A percentile compares a stretch with the other conserved stretches of the same genome.
These are phyloP conservation scores for Hermetia illucens DNA, from an alignment of 1,140 invertebrate genomes.

Conservation along the genomic window DNA sequence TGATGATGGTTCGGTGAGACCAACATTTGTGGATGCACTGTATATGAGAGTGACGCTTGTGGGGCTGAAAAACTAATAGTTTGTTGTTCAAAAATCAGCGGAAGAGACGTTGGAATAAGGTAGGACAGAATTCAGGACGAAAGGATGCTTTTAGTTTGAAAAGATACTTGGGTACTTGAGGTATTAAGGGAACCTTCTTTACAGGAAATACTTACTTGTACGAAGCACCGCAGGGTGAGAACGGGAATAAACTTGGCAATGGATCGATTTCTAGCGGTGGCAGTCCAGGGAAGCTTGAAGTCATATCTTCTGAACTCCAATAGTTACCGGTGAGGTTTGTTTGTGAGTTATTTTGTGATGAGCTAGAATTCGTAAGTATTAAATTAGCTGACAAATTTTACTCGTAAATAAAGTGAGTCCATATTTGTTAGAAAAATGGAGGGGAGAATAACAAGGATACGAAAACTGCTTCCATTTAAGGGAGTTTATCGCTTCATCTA, in stretches of 20 bases:
- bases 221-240: conserved; percentile 50
- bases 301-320: conserved; percentile 64
- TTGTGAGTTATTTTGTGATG: conserved; percentile 2
- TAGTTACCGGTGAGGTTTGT: conserved; percentile 27
- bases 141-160: conserved; percentile 6
- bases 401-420: too few relatives aligned
- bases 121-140: too few relatives aligned
- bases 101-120: too few relatives aligned
- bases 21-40: conserved; percentile 34
- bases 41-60: conserved; percentile 35
- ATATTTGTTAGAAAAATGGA: too few relatives aligned
- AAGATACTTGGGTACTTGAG: neutral
- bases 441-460: too few relatives aligned
- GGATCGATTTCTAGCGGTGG: conserved; percentile 63
- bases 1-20: conserved; percentile 24
- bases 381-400: too few relatives aligned
- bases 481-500: too few relatives aligned
- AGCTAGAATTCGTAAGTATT: too few relatives aligned
- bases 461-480: too few relatives aligned
- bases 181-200: neutral
- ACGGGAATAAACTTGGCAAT: conserved; percentile 52
- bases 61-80: conserved; percentile 19
- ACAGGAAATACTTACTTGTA: conserved; percentile 66
- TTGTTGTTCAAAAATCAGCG: too few relatives aligned
- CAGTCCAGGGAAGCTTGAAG: conserved; percentile 52